Evolutionary conservation across 2,113 vertebrate genomes (phyloP), one percentile per base, ranked within the genome.

Genomic region (Psettodes erumei): DNA sequence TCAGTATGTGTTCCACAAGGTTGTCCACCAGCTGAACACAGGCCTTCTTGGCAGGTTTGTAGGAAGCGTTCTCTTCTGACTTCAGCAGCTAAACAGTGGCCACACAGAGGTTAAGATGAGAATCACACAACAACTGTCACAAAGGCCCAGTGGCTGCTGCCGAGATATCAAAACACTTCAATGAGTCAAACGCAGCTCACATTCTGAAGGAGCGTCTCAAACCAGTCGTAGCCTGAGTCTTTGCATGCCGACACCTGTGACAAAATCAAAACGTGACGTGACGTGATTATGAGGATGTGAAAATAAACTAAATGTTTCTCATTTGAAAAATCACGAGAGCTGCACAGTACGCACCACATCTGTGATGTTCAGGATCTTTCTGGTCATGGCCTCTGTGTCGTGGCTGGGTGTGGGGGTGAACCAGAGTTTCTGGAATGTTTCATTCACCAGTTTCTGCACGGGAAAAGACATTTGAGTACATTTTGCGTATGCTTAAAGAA

Each of bases 401-500:
- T 98, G 96, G 68, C 95, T 94, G 27, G 95, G 96, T 16, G 97
- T 98, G 53, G 98, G 98, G 53, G 98, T 97, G 88, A 99, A 99
- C 98, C 98, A 99, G 60, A 99, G 96, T 89, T 99, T 99, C 92
- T 99, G 98, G 95, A 99, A 99, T 85, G 98, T 99, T 92, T 99
- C 98, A 85, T 99, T 99, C 70, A 99, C 98, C 93, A 99, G 92
- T 99, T 99, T 99, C 98, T 89, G 64, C 21, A 56, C 15, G 19
- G 15, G 2, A 18, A 65, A 56, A 60, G 1, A 71, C 18, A 30
- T 40, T 33, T 0, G n/a, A 21, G 2, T 23, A 15, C 8, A 33
- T 25, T 23, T 33, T 27, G 1, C 15, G 3, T 18, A 38, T 11
- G 38, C 60, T 2, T 27, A 38, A 42, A 19, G 43, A 58, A 30